Conservation (phyloP, 1,140 invertebrate species). For the Armadillidium nasatum region DNA sequence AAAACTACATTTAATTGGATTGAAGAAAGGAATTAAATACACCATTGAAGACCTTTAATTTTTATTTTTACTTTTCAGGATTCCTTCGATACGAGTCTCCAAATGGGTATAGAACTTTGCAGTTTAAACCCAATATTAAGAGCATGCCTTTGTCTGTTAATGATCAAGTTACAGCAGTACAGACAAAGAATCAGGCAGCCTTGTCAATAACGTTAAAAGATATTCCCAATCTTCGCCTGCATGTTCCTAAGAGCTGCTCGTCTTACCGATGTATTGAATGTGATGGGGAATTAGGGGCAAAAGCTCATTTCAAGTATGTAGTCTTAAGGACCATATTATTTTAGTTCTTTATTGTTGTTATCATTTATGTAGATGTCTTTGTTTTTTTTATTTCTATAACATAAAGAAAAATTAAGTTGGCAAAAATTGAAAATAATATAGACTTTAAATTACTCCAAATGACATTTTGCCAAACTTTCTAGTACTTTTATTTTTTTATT, state of each 20-base stretch:
- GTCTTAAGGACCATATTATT: conserved; percentile 24
- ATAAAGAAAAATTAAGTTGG: no score
- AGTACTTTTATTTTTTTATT: no score
- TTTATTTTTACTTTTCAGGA: conserved; percentile 10
- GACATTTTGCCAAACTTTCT: no score
- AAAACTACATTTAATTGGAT: no score
- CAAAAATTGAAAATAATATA: background rate
- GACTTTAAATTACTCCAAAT: background rate
- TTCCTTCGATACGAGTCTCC: conserved; percentile 25
- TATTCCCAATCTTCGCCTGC: background rate
- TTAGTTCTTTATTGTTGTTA: background rate
- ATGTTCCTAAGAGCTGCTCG: background rate
- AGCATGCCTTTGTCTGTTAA: background rate
- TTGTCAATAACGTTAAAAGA: conserved; percentile 21
- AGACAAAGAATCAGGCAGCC: conserved; percentile 17
- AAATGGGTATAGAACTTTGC: conserved; percentile 3
- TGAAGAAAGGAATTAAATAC: background rate
- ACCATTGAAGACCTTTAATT: background rate
- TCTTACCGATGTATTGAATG: conserved; percentile 61
- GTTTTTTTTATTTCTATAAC: background rate
- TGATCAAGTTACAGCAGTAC: background rate
- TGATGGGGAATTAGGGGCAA: conserved; percentile 59
- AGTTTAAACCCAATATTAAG: conserved; percentile 24
- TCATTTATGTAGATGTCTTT: conserved; percentile 9
- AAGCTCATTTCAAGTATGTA: conserved; percentile 65